Percentiles rank a stretch among this genome's conserved stretches.
Conservation (phyloP, 1,140 invertebrate species). For the Drosophila kohkoa region DNA sequence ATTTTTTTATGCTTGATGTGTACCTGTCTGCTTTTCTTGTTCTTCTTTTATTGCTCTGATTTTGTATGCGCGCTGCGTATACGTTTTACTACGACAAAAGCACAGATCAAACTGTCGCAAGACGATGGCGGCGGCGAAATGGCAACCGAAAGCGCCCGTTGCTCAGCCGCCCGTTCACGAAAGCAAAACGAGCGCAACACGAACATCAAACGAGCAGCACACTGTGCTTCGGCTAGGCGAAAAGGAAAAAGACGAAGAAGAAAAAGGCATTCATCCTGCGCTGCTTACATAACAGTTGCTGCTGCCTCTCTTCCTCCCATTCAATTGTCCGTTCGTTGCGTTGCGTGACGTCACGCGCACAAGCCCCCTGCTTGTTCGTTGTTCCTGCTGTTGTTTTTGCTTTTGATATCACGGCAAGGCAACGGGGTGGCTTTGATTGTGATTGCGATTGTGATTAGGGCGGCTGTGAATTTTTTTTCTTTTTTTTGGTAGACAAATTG, state of each 20-base stretch:
- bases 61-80: slow-evolving; percentile 51
- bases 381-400: neutral
- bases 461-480: slow-evolving; percentile 1
- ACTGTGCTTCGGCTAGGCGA: neutral
- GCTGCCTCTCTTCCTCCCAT: slow-evolving; percentile 7
- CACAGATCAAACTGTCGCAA: slow-evolving; percentile 68
- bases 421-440: slow-evolving; percentile 24
- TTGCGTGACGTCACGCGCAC: slow-evolving; percentile 63
- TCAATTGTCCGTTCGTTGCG: neutral
- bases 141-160: slow-evolving; percentile 28
- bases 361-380: slow-evolving; percentile 14
- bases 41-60: slow-evolving; percentile 34
- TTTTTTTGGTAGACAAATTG: neutral
- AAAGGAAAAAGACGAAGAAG: neutral
- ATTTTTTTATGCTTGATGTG: slow-evolving; percentile 8
- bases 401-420: slow-evolving; percentile 22
- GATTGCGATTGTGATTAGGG: too few species aligned
- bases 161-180: neutral
- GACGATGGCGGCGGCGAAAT: slow-evolving; percentile 47
- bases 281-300: slow-evolving; percentile 62
- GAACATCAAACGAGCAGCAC: neutral
- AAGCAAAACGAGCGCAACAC: neutral
- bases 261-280: slow-evolving; percentile 44
- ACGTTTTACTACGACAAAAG: slow-evolving; percentile 65
- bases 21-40: slow-evolving; percentile 26